Evolutionary conservation across 2,113 vertebrate species (phyloP), one percentile per base, ranked within the genome.

Genomic region (Grallaria varia): DNA sequence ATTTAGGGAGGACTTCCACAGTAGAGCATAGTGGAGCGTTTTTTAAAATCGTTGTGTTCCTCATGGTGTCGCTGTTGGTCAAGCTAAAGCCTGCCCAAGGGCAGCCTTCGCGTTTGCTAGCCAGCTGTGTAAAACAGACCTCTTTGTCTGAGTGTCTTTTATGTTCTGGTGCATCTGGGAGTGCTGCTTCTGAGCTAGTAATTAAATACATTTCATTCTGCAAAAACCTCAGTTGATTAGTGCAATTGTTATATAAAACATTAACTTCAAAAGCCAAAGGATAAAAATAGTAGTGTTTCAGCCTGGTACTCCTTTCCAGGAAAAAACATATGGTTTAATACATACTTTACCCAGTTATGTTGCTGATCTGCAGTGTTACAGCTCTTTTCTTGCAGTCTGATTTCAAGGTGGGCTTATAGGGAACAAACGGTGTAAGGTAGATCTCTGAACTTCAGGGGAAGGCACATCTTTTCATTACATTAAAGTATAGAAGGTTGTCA

Each of bases 11-110:
- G 23, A 13, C 6, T 59, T 25, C 8, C 6, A 11, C 6, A 6
- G 24, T 39, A 22, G 30, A 23, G 28, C 0, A 0, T 10, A 15
- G 40, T 4, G 2, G 14, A 83, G 22, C 9, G 22, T 33, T 33
- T 55, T 44, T 49, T 20, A 14, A 44, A n/a, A 8, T 14, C 3
- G 0, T 22, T 3, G 1, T 39, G 9, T 47, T 89, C 96, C 96
- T 90, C 55, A 42, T 0, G 40, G 91, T 95, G 96, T 95, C 91
- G 86, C 96, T 97, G 92, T 95, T 30, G 69, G 56, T 52, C 91
- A 89, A 82, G 62, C 39, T 86, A 71, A 71, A 39, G 22, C 66
- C 40, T 20, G 33, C 24, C 5, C 3, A 4, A 20, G 30, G 69
- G 30, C 7, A 9, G 84, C 50, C 64, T 55, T 45, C 14, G 27